A percentile compares a stretch with the other conserved stretches of the same genome.
Evolutionary conservation across 1,140 invertebrate genomes (phyloP).

Genomic region (Drosophila kohkoa): DNA sequence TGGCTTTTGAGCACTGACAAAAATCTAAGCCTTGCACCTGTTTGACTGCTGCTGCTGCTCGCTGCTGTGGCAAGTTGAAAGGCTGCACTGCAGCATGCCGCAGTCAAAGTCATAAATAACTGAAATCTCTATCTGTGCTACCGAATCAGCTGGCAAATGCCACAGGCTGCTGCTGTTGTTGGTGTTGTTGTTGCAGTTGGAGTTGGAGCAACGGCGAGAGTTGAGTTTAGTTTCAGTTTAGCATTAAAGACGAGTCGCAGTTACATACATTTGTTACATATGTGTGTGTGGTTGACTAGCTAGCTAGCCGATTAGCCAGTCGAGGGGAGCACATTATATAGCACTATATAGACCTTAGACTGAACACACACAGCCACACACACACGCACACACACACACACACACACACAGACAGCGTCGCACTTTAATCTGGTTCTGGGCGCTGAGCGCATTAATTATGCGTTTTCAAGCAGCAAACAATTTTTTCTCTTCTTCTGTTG

Average conservation of each 20-base stretch:
- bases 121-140: slow-evolving; percentile 36
- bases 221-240: neutral
- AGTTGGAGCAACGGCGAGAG: neutral
- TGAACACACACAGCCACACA: slow-evolving; percentile 8
- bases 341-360: slow-evolving; percentile 8
- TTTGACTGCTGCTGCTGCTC: slow-evolving; percentile 24
- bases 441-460: slow-evolving; percentile 83
- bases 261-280: neutral
- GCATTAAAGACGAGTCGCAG: too few relatives aligned
- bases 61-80: slow-evolving; percentile 30
- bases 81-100: slow-evolving; percentile 29
- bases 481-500: slow-evolving; percentile 24
- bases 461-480: slow-evolving; percentile 68
- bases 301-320: slow-evolving; percentile 40
- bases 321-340: slow-evolving; percentile 4
- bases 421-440: slow-evolving; percentile 80
- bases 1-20: slow-evolving; percentile 28
- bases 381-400: slow-evolving; percentile 6
- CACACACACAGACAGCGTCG: slow-evolving; percentile 20
- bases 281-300: slow-evolving; percentile 17
- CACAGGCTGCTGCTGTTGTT: slow-evolving; percentile 23
- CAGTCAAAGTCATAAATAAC: slow-evolving; percentile 36
- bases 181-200: slow-evolving; percentile 1
- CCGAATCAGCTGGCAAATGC: slow-evolving; percentile 21
- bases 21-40: slow-evolving; percentile 41